Base-by-base conservation (phyloP, 92 coral and sea anemone genomes). In the Epizoanthus scotinus region DNA sequence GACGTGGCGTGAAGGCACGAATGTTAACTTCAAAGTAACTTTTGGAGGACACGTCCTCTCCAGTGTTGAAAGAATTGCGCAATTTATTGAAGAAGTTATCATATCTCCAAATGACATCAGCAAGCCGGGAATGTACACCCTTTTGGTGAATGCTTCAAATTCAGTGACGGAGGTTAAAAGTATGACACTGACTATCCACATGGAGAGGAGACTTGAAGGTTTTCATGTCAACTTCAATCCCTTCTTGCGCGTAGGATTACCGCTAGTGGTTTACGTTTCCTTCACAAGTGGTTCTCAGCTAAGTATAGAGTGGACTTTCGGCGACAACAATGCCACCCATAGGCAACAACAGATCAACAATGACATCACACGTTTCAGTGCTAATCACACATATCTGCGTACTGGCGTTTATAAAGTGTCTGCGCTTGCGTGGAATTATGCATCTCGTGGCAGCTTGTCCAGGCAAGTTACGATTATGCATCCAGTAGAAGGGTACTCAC, bases 1-100 rank as follows among this genome's bases (percentile, higher is more conserved):
- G 93, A 27, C 80, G 17, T 95, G 98, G 98, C 25, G 44, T 3
- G 31, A 86, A 20, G 99, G 98, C 6, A 82, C 94, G 17, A 77
- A 86, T 56, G 71, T 95, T 24, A 20, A 40, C 0, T 81, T 88
- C 49, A 61, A 67, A 10, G 90, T 85, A 18, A 62, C 49, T 60
- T 58, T 87, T 1, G 55, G 57, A 34, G 78, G 55, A 2, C 54
- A 50, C 15, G 88, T 77, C 40, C 62, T 53, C 9, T 21, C 50
- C 15, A 18, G 42, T 1, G 28, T 73, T 0, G 54, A 83, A 40
- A 71, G 61, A 13, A 24, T 65, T 56, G 72, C 70, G 36, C 40
- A 79, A 20, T 67, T 9, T 13, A 2, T 44, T 5, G 84, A 82
- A 0, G 40, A 22, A 27, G 71, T 87, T 58, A 62, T 6, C 57